Conservation (phyloP, 2,113 vertebrate species). For the Elanoides forficatus region DNA sequence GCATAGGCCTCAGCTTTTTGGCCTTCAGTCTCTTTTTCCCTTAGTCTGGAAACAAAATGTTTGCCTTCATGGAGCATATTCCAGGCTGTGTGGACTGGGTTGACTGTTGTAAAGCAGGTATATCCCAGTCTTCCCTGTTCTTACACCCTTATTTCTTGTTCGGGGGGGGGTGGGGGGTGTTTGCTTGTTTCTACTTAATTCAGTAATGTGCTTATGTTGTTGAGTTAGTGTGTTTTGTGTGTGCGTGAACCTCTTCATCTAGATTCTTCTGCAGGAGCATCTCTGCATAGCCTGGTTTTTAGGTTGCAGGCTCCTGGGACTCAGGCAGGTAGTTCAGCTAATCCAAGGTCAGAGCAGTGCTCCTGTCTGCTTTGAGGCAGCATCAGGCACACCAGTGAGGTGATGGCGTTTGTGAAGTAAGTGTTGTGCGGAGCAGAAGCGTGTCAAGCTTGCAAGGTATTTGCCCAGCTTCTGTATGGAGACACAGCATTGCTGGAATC, state of each 20-base stretch:
- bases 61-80: not conserved
- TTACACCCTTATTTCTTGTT: not conserved
- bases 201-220: fast-evolving
- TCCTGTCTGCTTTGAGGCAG: not conserved
- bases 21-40: not conserved
- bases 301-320: not conserved
- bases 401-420: fast-evolving
- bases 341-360: fast-evolving
- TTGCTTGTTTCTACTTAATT: not conserved
- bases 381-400: not conserved
- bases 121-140: not conserved
- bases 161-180: too few species aligned
- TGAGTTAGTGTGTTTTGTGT: too few species aligned
- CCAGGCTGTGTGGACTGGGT: not conserved
- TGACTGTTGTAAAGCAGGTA: not conserved
- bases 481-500: not conserved
- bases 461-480: not conserved
- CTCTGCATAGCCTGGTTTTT: not conserved
- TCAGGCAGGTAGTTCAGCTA: fast-evolving
- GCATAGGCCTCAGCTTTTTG: not conserved
- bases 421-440: not conserved
- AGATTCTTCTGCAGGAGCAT: not conserved
- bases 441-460: fast-evolving
- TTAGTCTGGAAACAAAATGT: not conserved
- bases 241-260: not conserved